These are phyloP conservation scores for Porites rus DNA, from an alignment of 92 coral and sea anemone genomes.

Conservation along the genomic window DNA sequence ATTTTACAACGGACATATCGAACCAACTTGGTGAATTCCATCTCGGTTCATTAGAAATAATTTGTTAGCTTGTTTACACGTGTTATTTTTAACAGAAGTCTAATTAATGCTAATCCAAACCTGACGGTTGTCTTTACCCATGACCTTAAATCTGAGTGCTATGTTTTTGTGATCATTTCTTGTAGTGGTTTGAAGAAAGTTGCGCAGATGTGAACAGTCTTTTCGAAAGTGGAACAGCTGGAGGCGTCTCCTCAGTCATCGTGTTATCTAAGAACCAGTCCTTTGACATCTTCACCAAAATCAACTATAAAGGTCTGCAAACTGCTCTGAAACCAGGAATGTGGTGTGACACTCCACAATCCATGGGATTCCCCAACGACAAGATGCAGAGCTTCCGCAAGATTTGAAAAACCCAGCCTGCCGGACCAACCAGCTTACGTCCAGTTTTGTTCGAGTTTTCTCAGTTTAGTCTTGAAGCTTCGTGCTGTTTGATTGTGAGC, in stretches of 20 bases:
- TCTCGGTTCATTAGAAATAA: too few species aligned
- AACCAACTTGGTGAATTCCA: too few species aligned
- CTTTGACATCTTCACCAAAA: not conserved
- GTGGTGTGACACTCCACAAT: not conserved
- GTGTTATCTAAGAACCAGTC: not conserved
- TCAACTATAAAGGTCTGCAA: not conserved
- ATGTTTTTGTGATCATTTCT: not conserved
- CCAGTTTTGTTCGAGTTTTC: not conserved
- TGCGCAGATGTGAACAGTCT: not conserved
- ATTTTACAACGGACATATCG: too few species aligned
- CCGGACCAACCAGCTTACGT: not conserved
- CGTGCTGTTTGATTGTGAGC: too few species aligned
- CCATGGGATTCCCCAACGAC: not conserved
- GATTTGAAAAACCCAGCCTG: not conserved
- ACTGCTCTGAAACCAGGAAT: not conserved
- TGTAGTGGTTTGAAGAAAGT: too few species aligned
- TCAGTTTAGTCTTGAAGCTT: too few species aligned
- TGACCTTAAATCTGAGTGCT: too few species aligned
- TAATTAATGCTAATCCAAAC: not conserved
- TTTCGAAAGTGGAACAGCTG: not conserved
- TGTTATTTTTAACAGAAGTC: too few species aligned
- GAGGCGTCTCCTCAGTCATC: conserved; percentile 1
- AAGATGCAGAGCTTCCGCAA: not conserved
- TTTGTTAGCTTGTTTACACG: too few species aligned
- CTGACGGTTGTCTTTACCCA: not conserved